These are phyloP conservation scores for Acanthurus leucopareius DNA, from an alignment of 2,797 vertebrate genomes.

Conservation along the genomic window DNA sequence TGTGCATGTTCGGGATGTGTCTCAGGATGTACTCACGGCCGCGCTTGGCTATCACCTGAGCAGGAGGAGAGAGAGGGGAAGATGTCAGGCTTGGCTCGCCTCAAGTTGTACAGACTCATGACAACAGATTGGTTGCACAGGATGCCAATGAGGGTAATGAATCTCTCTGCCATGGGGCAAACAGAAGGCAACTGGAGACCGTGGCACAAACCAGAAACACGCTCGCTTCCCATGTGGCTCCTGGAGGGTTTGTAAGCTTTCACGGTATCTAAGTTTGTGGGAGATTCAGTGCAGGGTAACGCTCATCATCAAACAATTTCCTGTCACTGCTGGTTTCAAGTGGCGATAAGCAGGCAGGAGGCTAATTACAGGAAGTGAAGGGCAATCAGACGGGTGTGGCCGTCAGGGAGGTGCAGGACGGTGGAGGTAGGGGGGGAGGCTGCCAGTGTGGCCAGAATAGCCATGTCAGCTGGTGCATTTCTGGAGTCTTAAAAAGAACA, in stretches of 20 bases:
- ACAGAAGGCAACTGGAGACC: slow-evolving; percentile 55
- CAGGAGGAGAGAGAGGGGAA: background rate
- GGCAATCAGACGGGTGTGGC: slow-evolving; percentile 78
- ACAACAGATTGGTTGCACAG: slow-evolving; percentile 21
- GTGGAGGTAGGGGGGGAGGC: background rate
- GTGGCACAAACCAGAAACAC: slow-evolving; percentile 37
- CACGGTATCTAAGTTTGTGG: slow-evolving; percentile 49
- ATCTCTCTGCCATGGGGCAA: slow-evolving; percentile 33
- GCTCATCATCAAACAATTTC: slow-evolving; percentile 76
- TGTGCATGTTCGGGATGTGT: slow-evolving; percentile 98
- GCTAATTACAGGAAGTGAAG: slow-evolving; percentile 82
- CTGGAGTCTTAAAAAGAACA: slow-evolving; percentile 31
- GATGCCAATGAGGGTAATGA: slow-evolving; percentile 38
- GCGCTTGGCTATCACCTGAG: slow-evolving; percentile 94
- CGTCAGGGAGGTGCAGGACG: slow-evolving; percentile 8
- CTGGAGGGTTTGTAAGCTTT: slow-evolving; percentile 44
- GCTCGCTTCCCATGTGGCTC: slow-evolving; percentile 23
- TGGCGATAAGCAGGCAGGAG: slow-evolving; percentile 70
- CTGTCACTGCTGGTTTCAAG: slow-evolving; percentile 64
- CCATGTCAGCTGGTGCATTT: slow-evolving; percentile 28
- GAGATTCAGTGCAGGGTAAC: slow-evolving; percentile 50
- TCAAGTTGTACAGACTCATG: slow-evolving; percentile 10
- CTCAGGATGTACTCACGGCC: slow-evolving; percentile 97
- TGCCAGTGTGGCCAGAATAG: slow-evolving; percentile 14
- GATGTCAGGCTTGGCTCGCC: slow-evolving; percentile 30